Conservation (phyloP, 2,113 vertebrate species). For the Catharus fuscescens region DNA sequence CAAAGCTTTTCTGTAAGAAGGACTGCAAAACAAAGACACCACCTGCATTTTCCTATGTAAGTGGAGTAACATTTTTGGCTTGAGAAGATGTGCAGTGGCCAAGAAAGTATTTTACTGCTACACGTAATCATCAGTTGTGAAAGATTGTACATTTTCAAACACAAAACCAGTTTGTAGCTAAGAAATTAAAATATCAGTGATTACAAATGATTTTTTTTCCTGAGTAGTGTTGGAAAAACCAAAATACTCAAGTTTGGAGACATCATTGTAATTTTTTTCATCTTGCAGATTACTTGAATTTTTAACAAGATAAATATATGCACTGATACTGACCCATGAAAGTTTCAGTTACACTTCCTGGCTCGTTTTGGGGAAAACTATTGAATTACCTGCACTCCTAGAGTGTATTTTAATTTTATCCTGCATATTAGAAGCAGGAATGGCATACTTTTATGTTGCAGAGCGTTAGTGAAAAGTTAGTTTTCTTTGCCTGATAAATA, state of each 20-base stretch:
- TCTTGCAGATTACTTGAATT: constrained; percentile 34
- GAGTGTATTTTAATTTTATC: constrained; percentile 16
- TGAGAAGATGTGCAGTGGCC: neutral
- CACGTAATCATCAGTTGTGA: neutral
- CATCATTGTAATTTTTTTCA: neutral
- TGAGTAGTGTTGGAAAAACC: neutral
- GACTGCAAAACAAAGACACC: constrained; percentile 36
- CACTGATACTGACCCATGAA: constrained; percentile 23
- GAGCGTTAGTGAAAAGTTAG: constrained; percentile 14
- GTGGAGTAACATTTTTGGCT: neutral
- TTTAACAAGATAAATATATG: constrained; percentile 14
- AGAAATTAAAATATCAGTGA: neutral
- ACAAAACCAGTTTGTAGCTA: neutral
- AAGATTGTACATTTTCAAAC: neutral
- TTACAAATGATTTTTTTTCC: neutral
- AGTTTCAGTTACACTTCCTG: constrained; percentile 62
- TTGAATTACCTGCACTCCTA: constrained; percentile 38
- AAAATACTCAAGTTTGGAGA: neutral
- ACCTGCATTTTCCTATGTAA: constrained; percentile 15
- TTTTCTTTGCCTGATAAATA: constrained; percentile 40
- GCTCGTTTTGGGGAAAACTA: neutral
- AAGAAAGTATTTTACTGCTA: neutral
- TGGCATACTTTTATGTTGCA: neutral
- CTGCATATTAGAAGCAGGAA: neutral
- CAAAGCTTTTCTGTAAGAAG: neutral